A percentile compares a stretch with the other conserved stretches of the same genome.
phyloP scores from a whole-genome alignment of 2,797 vertebrate genomes.

The Tragelaphus eurycerus region DNA sequence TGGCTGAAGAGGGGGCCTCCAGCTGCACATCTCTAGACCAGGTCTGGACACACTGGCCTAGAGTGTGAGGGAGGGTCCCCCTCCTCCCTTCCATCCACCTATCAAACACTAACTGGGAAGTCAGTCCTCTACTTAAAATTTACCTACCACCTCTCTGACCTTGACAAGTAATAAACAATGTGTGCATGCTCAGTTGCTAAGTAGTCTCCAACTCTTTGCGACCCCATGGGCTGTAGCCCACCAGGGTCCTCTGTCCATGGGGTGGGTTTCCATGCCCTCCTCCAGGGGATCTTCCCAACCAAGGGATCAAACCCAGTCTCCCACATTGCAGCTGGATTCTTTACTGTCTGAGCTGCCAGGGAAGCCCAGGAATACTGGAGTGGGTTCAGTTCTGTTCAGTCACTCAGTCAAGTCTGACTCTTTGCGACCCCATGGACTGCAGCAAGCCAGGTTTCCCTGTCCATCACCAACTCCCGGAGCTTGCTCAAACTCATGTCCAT shows the following conservation, averaged over 20 bases:
- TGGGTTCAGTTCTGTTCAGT: not conserved
- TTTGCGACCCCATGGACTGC: fast-evolving
- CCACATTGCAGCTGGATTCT: not conserved
- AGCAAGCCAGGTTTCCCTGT: not conserved
- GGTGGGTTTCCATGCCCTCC: not conserved
- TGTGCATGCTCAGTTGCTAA: not conserved
- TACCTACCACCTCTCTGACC: not conserved
- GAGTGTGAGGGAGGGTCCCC: not conserved
- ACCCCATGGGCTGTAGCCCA: not conserved
- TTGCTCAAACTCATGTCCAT: not conserved
- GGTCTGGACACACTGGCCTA: not conserved
- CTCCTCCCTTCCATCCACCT: not conserved
- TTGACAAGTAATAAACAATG: not conserved
- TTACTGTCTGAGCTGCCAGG: not conserved
- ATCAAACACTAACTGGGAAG: not conserved
- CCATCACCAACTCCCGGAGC: not conserved
- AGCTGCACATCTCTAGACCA: not conserved
- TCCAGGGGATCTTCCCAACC: not conserved
- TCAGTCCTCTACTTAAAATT: not conserved
- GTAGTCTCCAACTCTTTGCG: not conserved
- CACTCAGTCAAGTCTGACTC: not conserved
- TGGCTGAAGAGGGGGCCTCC: not conserved
- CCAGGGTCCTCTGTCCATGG: not conserved
- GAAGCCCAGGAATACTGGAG: not conserved
- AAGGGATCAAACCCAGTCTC: not conserved